Evolutionary conservation across 1,140 invertebrate genomes (phyloP), one percentile per base, ranked within the genome.

Genomic region (Ceratina australensis): DNA sequence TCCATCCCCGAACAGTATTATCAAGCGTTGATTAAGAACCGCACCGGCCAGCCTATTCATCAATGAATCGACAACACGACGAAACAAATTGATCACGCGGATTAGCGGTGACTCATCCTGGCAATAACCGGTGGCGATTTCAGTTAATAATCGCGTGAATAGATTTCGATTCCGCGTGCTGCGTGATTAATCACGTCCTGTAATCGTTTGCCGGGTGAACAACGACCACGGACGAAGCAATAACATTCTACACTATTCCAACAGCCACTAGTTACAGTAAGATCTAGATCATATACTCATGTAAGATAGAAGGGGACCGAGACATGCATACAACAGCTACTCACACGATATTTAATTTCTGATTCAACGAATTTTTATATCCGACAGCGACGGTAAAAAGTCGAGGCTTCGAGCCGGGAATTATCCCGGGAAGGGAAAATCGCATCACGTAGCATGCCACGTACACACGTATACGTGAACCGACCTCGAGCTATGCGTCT

Each of bases 381-480:
- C 33, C 3, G 33, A 42, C 33, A 42, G 33, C 33, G 10, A 42
- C 10, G 33, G 33, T 42, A 42, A 7, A 42, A 42, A 42, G 8
- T 42, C 33, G 33, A 42, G 33, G 33, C 33, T 42, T 7, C 10
- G 10, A 42, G 15, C 47, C 24, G 12, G 20, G 5, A 42, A 15
- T 26, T 8, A 18, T 42, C 16, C 20, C 20, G 33, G 18, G 4
- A n/a, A 2, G n/a, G n/a, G 7, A 47, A n/a, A 73, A 73, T 73
- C 49, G 72, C 24, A 54, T 81, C 82, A 72, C 80, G 57, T 20
- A 54, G n/a, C 33, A 7, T 42, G 33, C 33, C 33, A 42, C 5
- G 33, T 42, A 42, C 10, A 7, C 10, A 42, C 5, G 33, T 42
- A 10, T 20, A 79, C 68, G 79, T 72, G 73, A 85, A 81, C 79